phyloP scores from a whole-genome alignment of 2,113 vertebrate genomes.

The Vanacampus margaritifer region DNA sequence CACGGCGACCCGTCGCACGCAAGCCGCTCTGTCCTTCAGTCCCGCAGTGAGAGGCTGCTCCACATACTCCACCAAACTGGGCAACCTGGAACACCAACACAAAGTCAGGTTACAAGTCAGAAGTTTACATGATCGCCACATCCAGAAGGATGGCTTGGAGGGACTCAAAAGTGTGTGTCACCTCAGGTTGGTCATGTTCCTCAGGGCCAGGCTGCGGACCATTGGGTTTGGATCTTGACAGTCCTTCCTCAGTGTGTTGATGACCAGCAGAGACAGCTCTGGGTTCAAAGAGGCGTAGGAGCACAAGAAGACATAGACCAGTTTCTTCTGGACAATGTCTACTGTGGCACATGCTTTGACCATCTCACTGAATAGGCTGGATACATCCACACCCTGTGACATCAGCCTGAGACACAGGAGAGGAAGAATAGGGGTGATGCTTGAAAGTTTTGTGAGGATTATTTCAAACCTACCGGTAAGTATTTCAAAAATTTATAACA shows the following conservation, averaged over 20 bases:
- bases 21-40: conserved; percentile 88
- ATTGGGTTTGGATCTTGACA: conserved; percentile 91
- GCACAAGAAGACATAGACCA: conserved; percentile 90
- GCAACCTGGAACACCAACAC: conserved; percentile 73
- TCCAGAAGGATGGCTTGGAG: neutral
- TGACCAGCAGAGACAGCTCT: conserved; percentile 87
- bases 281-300: conserved; percentile 86
- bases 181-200: conserved; percentile 92
- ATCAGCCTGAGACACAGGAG: conserved; percentile 73
- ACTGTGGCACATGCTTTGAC: conserved; percentile 89
- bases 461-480: neutral
- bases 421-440: neutral
- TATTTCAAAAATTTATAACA: neutral
- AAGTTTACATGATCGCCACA: neutral
- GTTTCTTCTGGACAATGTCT: conserved; percentile 91
- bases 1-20: conserved; percentile 88
- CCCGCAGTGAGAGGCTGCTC: conserved; percentile 85
- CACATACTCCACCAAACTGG: conserved; percentile 87
- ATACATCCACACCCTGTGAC: conserved; percentile 88
- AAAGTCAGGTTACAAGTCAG: neutral
- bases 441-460: neutral
- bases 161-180: conserved; percentile 26
- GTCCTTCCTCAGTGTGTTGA: conserved; percentile 91
- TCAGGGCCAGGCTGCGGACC: conserved; percentile 87
- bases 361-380: conserved; percentile 90